These are phyloP conservation scores for Lemur catta DNA, from an alignment of 2,797 vertebrate species.

Conservation along the genomic window DNA sequence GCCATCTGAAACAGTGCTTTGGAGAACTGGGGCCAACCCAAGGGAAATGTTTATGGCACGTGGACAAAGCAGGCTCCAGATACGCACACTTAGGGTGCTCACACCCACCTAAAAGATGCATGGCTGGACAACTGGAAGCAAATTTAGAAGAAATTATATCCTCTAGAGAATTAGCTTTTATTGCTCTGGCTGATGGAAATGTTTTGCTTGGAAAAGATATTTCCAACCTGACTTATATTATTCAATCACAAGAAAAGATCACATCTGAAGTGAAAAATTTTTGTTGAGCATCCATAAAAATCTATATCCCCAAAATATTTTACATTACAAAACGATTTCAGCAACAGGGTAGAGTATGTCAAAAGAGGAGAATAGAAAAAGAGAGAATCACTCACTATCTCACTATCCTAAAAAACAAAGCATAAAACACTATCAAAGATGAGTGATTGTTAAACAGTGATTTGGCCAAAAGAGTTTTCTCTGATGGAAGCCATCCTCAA, in stretches of 20 bases:
- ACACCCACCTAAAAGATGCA: accelerated
- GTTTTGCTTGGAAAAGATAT: neutral
- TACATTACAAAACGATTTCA: neutral
- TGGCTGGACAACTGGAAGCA: neutral
- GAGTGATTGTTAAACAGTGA: neutral
- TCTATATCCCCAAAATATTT: neutral
- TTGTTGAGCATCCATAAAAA: neutral
- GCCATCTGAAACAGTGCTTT: neutral
- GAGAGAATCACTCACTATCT: neutral
- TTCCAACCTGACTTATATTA: neutral
- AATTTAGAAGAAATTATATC: neutral
- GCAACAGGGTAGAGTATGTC: neutral
- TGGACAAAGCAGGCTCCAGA: neutral
- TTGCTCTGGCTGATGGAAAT: neutral
- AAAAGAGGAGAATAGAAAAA: neutral
- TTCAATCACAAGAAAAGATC: neutral
- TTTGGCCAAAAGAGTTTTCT: neutral
- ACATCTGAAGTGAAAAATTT: neutral
- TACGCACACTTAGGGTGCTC: accelerated
- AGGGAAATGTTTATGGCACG: neutral
- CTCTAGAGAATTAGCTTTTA: neutral
- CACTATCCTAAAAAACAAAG: neutral
- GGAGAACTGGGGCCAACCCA: accelerated
- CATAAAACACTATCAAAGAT: neutral
- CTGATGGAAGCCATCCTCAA: accelerated